Conservation (phyloP, 1,140 invertebrate species). For the Leptinotarsa lineolata region DNA sequence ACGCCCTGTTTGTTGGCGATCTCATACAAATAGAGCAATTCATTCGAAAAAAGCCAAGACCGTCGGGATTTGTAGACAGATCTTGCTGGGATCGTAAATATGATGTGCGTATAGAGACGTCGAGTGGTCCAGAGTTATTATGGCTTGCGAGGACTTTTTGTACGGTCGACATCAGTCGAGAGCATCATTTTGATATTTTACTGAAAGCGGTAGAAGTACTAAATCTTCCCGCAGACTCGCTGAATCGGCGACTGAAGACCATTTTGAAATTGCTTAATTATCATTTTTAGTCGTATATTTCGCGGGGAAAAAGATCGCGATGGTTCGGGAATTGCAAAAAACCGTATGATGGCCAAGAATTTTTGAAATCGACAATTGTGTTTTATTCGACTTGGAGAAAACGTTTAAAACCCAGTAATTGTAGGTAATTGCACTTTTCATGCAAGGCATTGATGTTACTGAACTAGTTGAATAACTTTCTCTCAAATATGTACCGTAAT, state of each 20-base stretch:
- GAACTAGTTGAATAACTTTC: too few relatives aligned
- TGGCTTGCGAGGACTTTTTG: slow-evolving; percentile 35
- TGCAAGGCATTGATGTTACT: too few relatives aligned
- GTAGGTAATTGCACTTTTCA: too few relatives aligned
- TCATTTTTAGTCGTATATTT: slow-evolving; percentile 26
- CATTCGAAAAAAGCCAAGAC: slow-evolving; percentile 35
- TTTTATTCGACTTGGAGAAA: too few relatives aligned
- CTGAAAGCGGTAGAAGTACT: slow-evolving; percentile 26
- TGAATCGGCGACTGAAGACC: slow-evolving; percentile 1
- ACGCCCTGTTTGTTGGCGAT: slow-evolving; percentile 33
- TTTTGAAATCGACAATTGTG: not conserved
- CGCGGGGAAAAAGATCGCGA: not conserved
- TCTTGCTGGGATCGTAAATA: slow-evolving; percentile 34
- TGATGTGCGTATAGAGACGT: slow-evolving; percentile 39
- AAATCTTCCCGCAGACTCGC: slow-evolving; percentile 17
- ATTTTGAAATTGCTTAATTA: slow-evolving; percentile 32
- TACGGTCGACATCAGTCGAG: slow-evolving; percentile 31
- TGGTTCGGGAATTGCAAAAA: not conserved
- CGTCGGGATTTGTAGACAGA: slow-evolving; percentile 40
- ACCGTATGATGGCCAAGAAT: not conserved
- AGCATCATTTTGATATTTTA: slow-evolving; percentile 35
- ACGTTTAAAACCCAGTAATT: too few relatives aligned
- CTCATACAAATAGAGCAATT: slow-evolving; percentile 45
- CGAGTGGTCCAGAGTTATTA: slow-evolving; percentile 37
- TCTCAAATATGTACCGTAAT: too few relatives aligned